Conservation (phyloP, 1,140 invertebrate genomes). For the Scaptomyza montana region DNA sequence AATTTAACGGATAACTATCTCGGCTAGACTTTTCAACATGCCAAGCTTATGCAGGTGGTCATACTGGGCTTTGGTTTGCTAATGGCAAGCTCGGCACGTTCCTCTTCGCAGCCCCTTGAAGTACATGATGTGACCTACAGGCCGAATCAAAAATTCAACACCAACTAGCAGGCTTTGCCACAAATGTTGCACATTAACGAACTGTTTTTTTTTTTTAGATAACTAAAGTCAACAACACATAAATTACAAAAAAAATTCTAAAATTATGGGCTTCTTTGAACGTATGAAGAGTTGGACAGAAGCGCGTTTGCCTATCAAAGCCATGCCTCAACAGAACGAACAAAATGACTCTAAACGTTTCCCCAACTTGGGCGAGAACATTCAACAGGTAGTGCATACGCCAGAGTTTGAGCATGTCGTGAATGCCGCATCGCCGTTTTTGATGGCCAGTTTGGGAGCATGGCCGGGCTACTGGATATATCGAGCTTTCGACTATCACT, state of each 20-base stretch:
- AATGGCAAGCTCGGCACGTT: slow-evolving; percentile 17
- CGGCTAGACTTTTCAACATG: slow-evolving; percentile 62
- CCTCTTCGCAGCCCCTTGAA: background rate
- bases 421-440: slow-evolving; percentile 50
- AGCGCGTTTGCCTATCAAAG: background rate
- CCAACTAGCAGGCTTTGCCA: slow-evolving; percentile 24
- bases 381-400: slow-evolving; percentile 55
- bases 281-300: slow-evolving; percentile 35
- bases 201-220: too few species aligned
- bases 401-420: slow-evolving; percentile 45
- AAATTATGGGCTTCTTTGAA: slow-evolving; percentile 40
- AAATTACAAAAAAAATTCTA: background rate
- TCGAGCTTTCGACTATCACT: slow-evolving; percentile 66
- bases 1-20: background rate
- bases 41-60: slow-evolving; percentile 65
- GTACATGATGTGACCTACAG: slow-evolving; percentile 31
- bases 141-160: background rate
- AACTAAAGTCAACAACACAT: too few species aligned
- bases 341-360: background rate
- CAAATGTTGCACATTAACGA: background rate
- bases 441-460: slow-evolving; percentile 59
- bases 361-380: slow-evolving; percentile 63
- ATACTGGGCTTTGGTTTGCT: slow-evolving; percentile 53
- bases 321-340: background rate
- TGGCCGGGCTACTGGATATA: slow-evolving; percentile 75